These are phyloP conservation scores for Varanus komodoensis DNA, from an alignment of 2,113 vertebrate genomes.

Conservation along the genomic window DNA sequence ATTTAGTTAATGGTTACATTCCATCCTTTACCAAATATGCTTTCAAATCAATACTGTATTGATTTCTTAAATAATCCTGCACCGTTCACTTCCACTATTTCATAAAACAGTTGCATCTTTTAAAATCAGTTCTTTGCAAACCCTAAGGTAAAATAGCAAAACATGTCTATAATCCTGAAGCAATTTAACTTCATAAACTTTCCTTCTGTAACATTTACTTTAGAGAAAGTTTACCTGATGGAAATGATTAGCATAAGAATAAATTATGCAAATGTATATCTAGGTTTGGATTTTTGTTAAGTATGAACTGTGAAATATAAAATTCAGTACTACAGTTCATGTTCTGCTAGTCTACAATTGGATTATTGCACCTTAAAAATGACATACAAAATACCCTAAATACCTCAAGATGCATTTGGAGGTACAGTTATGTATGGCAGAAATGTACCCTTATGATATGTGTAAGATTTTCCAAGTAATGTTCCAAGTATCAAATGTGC, in stretches of 20 bases:
- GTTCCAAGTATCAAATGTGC: background rate
- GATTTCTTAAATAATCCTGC: background rate
- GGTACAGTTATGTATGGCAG: background rate
- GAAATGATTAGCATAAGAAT: background rate
- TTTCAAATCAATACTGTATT: background rate
- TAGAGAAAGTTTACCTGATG: conserved; percentile 22
- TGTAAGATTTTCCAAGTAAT: conserved; percentile 23
- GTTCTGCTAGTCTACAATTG: background rate
- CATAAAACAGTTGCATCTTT: background rate
- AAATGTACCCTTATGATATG: conserved; percentile 16
- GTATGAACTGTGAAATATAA: background rate
- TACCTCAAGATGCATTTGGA: conserved; percentile 6
- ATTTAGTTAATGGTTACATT: background rate
- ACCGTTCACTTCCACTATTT: background rate
- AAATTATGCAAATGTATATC: background rate
- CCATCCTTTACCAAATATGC: background rate
- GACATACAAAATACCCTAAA: conserved; percentile 49
- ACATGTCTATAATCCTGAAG: background rate
- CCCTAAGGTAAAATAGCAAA: background rate
- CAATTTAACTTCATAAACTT: conserved; percentile 5
- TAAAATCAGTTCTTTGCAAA: background rate
- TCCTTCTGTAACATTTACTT: conserved; percentile 11
- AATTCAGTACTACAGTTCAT: background rate
- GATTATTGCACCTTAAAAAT: conserved; percentile 35
- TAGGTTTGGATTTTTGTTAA: background rate